Percentiles rank a stretch among this genome's conserved stretches.
Evolutionary conservation across 2,888 invertebrate genomes (phyloP).

Genomic region (Oxycera nigricornis): DNA sequence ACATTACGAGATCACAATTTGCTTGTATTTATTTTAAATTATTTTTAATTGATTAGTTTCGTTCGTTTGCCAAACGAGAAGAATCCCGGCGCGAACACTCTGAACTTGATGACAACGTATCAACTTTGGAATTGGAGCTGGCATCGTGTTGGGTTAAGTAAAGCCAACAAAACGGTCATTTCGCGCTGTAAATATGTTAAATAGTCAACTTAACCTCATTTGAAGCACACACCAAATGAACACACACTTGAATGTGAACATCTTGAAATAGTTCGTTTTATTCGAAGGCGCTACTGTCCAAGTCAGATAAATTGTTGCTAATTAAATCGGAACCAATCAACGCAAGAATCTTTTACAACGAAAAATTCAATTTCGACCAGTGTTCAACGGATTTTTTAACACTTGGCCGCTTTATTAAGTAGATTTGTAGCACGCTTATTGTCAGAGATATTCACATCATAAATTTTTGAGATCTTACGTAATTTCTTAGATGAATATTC

Average conservation of each 20-base stretch:
- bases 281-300: background rate
- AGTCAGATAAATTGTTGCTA: slow-evolving; percentile 18
- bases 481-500: no score
- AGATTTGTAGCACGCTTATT: no score
- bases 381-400: background rate
- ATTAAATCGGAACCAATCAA: slow-evolving; percentile 30
- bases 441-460: no score
- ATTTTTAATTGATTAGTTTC: slow-evolving; percentile 49
- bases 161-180: slow-evolving; percentile 22
- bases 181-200: slow-evolving; percentile 28
- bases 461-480: no score
- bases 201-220: slow-evolving; percentile 33
- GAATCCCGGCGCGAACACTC: slow-evolving; percentile 23
- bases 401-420: no score
- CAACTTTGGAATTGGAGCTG: slow-evolving; percentile 12
- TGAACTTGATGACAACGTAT: background rate
- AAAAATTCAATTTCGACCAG: background rate
- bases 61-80: slow-evolving; percentile 40
- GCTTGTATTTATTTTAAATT: slow-evolving; percentile 48
- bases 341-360: slow-evolving; percentile 4
- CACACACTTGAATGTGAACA: slow-evolving; percentile 15
- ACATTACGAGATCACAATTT: slow-evolving; percentile 48
- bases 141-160: slow-evolving; percentile 37
- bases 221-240: background rate
- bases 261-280: background rate